A percentile compares a stretch with the other conserved stretches of the same genome.
Conservation (phyloP, 2,113 vertebrate species). For the Merops nubicus region DNA sequence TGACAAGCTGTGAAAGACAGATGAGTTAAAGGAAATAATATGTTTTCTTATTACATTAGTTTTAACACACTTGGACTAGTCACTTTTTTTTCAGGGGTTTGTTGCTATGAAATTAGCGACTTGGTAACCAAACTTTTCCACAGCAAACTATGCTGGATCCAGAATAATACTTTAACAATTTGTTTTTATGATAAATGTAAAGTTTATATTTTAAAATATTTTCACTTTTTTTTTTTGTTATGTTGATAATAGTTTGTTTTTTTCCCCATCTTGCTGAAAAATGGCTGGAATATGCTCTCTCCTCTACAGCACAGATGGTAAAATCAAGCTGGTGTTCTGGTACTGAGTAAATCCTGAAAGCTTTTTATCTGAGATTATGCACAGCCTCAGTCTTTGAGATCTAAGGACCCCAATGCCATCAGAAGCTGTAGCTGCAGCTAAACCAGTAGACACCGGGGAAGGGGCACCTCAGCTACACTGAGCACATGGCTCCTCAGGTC, state of each 20-base stretch:
- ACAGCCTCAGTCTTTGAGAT: not conserved
- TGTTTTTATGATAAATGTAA: not conserved
- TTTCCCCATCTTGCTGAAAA: not conserved
- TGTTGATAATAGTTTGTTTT: not conserved
- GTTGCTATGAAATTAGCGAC: not conserved
- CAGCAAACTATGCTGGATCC: not conserved
- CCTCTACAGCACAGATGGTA: not conserved
- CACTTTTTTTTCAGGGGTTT: not conserved
- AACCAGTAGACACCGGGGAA: not conserved
- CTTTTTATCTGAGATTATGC: not conserved
- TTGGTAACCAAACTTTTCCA: not conserved
- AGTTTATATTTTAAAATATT: not conserved
- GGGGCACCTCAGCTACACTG: not conserved
- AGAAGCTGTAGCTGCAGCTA: not conserved
- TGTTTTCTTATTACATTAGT: not conserved
- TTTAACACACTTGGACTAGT: not conserved
- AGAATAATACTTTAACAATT: not conserved
- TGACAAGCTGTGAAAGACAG: not conserved
- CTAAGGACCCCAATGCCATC: not conserved
- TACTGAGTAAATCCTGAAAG: not conserved
- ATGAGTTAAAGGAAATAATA: not conserved
- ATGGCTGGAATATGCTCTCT: not conserved
- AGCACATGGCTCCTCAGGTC: not conserved
- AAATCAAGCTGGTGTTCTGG: not conserved
- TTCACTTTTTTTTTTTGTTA: not conserved